A percentile compares a stretch with the other conserved stretches of the same genome.
Evolutionary conservation across 2,888 invertebrate species (phyloP).

Genomic region (Chymomyza amoena): DNA sequence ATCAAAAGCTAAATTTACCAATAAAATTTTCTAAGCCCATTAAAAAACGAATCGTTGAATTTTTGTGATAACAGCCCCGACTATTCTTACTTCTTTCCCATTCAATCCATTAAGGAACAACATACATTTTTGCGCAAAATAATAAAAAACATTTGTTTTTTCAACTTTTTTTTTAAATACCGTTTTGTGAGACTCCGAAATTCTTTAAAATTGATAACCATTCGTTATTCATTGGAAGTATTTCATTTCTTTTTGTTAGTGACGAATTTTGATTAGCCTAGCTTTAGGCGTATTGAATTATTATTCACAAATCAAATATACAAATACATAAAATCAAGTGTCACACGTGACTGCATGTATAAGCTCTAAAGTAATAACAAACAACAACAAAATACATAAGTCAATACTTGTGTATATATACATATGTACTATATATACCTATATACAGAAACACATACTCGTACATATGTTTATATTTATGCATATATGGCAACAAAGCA

Average conservation of each 20-base stretch:
- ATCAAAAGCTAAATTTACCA: too few relatives aligned
- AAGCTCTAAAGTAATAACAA: background rate
- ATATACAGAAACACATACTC: background rate
- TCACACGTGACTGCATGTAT: slow-evolving; percentile 20
- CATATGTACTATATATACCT: too few relatives aligned
- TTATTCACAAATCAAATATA: slow-evolving; percentile 67
- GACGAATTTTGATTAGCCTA: slow-evolving; percentile 56
- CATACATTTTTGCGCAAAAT: too few relatives aligned
- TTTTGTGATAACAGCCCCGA: too few relatives aligned
- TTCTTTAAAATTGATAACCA: background rate
- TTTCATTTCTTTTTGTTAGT: slow-evolving; percentile 16
- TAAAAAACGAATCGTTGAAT: too few relatives aligned
- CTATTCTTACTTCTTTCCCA: too few relatives aligned
- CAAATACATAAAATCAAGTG: slow-evolving; percentile 48
- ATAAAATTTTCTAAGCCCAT: too few relatives aligned
- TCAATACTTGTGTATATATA: too few relatives aligned
- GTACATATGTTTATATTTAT: background rate
- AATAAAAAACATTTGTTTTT: too few relatives aligned
- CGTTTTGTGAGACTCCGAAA: too few relatives aligned
- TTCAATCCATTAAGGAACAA: too few relatives aligned
- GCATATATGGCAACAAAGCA: background rate
- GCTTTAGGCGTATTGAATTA: slow-evolving; percentile 60
- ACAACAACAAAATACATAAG: background rate
- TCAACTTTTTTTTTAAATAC: too few relatives aligned
- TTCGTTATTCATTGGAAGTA: background rate